Percentiles rank a stretch among this genome's conserved stretches.
These are phyloP conservation scores for Hypena proboscidalis DNA, from an alignment of 2,888 invertebrate genomes.

Conservation along the genomic window DNA sequence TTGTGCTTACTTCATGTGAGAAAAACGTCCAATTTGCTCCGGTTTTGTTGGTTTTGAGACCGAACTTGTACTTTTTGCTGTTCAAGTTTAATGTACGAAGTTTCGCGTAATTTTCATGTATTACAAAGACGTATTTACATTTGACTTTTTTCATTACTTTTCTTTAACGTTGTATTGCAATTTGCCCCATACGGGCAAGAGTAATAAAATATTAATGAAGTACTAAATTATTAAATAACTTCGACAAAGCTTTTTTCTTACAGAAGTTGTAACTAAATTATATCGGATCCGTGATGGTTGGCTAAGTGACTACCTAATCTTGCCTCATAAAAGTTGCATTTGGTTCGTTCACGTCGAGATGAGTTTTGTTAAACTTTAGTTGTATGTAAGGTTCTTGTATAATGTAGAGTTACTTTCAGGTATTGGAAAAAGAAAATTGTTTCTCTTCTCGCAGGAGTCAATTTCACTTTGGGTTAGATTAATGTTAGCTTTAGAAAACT, in stretches of 20 bases:
- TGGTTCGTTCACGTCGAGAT: conserved; percentile 53
- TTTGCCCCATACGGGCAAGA: conserved; percentile 8
- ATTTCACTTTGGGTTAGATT: background rate
- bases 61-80: conserved; percentile 3
- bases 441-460: conserved; percentile 13
- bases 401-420: conserved; percentile 39
- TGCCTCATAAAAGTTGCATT: conserved; percentile 58
- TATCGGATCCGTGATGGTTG: conserved; percentile 31
- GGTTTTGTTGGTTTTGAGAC: conserved; percentile 1
- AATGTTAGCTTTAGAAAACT: background rate
- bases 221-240: conserved; percentile 37
- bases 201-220: conserved; percentile 24
- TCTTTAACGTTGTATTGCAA: no score
- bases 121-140: no score
- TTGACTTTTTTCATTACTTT: no score
- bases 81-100: conserved; percentile 1
- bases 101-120: no score
- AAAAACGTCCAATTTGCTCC: conserved; percentile 9
- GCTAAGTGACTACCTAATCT: conserved; percentile 44
- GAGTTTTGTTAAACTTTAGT: conserved; percentile 55
- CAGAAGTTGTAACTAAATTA: conserved; percentile 46
- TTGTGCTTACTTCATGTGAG: conserved; percentile 3
- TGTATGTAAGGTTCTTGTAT: conserved; percentile 36
- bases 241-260: conserved; percentile 40
- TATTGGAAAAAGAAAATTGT: conserved; percentile 42